Evolutionary conservation across 2,888 invertebrate species (phyloP).

Genomic region (Melikaiella ostensackeni): DNA sequence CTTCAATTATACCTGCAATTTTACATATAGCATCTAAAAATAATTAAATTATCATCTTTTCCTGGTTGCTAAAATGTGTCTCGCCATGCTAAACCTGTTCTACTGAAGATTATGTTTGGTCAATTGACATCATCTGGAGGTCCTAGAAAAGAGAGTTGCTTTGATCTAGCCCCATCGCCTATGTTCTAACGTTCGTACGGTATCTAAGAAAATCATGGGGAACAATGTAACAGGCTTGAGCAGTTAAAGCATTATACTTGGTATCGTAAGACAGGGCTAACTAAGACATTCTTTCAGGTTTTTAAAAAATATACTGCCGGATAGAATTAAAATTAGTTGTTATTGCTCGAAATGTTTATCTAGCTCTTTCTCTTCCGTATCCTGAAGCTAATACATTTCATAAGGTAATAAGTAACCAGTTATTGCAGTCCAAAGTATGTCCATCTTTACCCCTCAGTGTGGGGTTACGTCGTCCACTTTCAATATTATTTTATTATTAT

Average conservation of each 20-base stretch:
- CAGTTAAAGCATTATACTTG: slow-evolving; percentile 47
- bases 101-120: background rate
- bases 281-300: too few relatives aligned
- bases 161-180: slow-evolving; percentile 7
- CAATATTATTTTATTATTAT: too few relatives aligned
- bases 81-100: background rate
- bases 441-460: too few relatives aligned
- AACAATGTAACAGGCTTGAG: slow-evolving; percentile 53
- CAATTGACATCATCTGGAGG: slow-evolving; percentile 12
- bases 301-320: too few relatives aligned
- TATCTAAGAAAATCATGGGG: slow-evolving; percentile 2
- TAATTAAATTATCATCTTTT: background rate
- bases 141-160: background rate
- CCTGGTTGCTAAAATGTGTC: background rate
- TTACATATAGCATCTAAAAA: background rate
- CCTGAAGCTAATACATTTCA: too few relatives aligned
- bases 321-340: too few relatives aligned
- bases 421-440: too few relatives aligned
- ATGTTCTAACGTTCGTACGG: slow-evolving; percentile 19
- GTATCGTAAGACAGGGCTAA: too few relatives aligned
- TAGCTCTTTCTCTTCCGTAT: too few relatives aligned
- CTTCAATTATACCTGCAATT: background rate
- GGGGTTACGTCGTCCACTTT: too few relatives aligned
- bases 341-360: too few relatives aligned
- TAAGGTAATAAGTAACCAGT: too few relatives aligned